Evolutionary conservation across 64 coral and sea anemone species (phyloP), one percentile per base, ranked within the genome.

Genomic region (Stylophora pistillata): DNA sequence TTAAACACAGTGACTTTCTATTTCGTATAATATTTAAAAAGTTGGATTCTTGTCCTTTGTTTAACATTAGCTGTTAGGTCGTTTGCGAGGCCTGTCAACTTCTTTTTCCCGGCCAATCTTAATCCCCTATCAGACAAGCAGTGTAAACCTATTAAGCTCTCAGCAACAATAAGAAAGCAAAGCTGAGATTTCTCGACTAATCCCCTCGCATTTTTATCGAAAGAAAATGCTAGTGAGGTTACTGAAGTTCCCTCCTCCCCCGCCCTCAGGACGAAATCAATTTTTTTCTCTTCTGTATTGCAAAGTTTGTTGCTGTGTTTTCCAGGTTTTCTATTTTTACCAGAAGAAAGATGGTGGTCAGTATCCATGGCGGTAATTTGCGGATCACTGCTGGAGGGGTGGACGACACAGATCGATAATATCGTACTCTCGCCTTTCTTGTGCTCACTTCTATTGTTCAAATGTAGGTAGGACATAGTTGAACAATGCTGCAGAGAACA

Each of bases 321-420:
- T 57, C 25, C 80, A 89, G 86, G 53, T 71, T 55, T 87, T 52
- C 78, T 88, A 68, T 23, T 55, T 11, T 32, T 96, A 62, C 56
- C 81, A 37, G 55, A 61, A 37, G 26, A 58, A 41, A 73, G 73
- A 27, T 96, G 91, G 90, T 60, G 72, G 20, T 47, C 47, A 78
- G 58, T 90, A 12, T 29, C 71, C n/a, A 27, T 58, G 27, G 86
- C 80, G 18, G 34, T 93, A 55, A 66, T 55, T 13, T 75, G 76
- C 23, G 74, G 86, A 23, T 96, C 94, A 5, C 29, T 96, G 31
- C 74, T 96, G 12, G 94, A 96, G 23, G 86, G 91, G 0, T 96
- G 94, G 94, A 96, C 94, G 53, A 82, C 88, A 13, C 94, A 96
- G 33, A 90, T 96, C 30, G 94, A 96, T 74, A 96, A 96, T 58